Evolutionary conservation across 2,888 invertebrate genomes (phyloP).

Genomic region (Pimpla rufipes): DNA sequence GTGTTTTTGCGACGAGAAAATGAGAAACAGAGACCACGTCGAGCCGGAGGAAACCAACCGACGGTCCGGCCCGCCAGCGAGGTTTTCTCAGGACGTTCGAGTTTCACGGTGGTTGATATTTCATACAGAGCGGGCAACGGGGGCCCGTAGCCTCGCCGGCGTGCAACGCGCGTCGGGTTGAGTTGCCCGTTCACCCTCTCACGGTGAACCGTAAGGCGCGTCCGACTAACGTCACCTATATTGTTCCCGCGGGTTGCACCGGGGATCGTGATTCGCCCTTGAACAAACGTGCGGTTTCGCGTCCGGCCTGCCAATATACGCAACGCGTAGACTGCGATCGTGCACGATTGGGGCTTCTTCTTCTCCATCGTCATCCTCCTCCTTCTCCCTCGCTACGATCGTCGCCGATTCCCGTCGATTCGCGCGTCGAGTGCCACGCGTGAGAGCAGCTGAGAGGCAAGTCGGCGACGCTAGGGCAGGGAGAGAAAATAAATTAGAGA

Average conservation of each 20-base stretch:
- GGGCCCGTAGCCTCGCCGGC: constrained; percentile 67
- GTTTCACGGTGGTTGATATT: constrained; percentile 85
- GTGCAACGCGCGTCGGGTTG: constrained; percentile 26
- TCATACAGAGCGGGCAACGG: constrained; percentile 83
- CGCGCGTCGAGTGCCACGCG: constrained; percentile 13
- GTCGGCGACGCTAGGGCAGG: background rate
- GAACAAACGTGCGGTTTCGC: constrained; percentile 84
- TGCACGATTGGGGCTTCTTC: constrained; percentile 72
- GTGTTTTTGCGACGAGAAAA: background rate
- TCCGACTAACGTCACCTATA: constrained; percentile 77
- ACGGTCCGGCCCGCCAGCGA: constrained; percentile 61
- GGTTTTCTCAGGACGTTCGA: constrained; percentile 85
- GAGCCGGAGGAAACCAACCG: constrained; percentile 30
- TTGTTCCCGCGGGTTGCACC: constrained; percentile 75
- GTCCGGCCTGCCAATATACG: constrained; percentile 78
- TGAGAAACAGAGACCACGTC: background rate
- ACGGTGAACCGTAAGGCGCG: constrained; percentile 63
- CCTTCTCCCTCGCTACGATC: constrained; percentile 9
- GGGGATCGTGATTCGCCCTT: constrained; percentile 73
- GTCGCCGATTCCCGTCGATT: constrained; percentile 37
- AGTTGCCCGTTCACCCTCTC: constrained; percentile 73
- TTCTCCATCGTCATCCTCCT: constrained; percentile 19
- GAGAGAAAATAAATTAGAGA: constrained; percentile 3
- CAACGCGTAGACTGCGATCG: constrained; percentile 43
- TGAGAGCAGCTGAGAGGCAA: constrained; percentile 14